Base-by-base conservation (phyloP, 2,888 invertebrate genomes). In the Sesia bembeciformis region DNA sequence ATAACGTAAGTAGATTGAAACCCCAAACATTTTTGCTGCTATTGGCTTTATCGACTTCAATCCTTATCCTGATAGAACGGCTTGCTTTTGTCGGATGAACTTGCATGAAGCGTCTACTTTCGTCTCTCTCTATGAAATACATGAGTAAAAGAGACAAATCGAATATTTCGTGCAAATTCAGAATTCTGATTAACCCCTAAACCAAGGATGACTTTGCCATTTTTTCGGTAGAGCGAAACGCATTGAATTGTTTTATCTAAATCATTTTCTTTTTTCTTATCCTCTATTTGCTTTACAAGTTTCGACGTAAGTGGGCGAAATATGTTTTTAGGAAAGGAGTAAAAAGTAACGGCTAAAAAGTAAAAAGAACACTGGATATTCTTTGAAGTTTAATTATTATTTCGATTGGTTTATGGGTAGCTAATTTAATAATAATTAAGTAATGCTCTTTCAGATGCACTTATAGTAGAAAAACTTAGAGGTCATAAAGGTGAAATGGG, bases 1-100 rank as follows among this genome's bases (percentile, higher is more conserved):
- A 78, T 81, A 80, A 76, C 69, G 70, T 78, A 78, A 79, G 76
- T 74, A 80, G 72, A 81, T 81, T 79, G 79, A 77, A 77, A 74
- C 75, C 74, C 73, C 59, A 69, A 76, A 72, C 68, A 74, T 78
- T 77, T 77, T 78, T 76, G 71, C 67, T 74, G 62, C 70, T 73
- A 73, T 76, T 70, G 67, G 63, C 62, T 69, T 62, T 71, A 75
- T 76, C 76, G 72, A 70, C 72, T 77, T 76, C 76, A 71, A 73
- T 74, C 69, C 65, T 66, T 67, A 70, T 70, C 70, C 68, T 67
- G 65, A 66, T 64, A 66, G 46, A 46, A 46, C 4, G 46, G 46
- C 8, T 23, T 23, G 46, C 46, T 46, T 46, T 46, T 8, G n/a
- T 46, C 46, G 46, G n/a, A 46, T 23, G 46, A 46, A 46, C 46